Conservation (phyloP, 1,140 invertebrate species). For the Tigriopus japonicus region DNA sequence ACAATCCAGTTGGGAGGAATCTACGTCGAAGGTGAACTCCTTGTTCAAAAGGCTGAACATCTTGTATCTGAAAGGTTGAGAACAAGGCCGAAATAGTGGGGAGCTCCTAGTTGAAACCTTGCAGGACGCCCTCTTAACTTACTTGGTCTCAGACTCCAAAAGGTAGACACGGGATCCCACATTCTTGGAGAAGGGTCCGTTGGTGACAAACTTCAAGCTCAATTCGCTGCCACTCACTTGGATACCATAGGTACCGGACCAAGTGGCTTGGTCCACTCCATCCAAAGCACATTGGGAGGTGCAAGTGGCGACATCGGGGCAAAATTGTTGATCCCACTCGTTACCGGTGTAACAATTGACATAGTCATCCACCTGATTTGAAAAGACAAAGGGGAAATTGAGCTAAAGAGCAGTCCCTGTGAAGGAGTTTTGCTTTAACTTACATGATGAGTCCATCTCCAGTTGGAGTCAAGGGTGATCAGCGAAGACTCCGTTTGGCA, state of each 20-base stretch:
- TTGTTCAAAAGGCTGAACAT: conserved; percentile 19
- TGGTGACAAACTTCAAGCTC: conserved; percentile 16
- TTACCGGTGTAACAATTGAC: conserved; percentile 19
- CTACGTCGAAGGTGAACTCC: conserved; percentile 19
- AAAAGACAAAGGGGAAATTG: too few species aligned
- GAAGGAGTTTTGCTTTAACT: background rate
- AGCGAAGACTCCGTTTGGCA: conserved; percentile 8
- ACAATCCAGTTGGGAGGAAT: conserved; percentile 16
- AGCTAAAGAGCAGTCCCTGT: too few species aligned
- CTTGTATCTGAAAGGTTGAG: conserved; percentile 10
- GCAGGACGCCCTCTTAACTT: too few species aligned
- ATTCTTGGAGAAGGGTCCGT: conserved; percentile 18
- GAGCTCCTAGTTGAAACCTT: too few species aligned
- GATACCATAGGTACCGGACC: conserved; percentile 18
- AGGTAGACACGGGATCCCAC: conserved; percentile 19
- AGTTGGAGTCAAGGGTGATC: conserved; percentile 17
- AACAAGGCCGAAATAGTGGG: background rate
- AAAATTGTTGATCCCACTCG: conserved; percentile 16
- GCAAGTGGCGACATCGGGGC: conserved; percentile 18
- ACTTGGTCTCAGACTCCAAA: conserved; percentile 15
- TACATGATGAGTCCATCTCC: conserved; percentile 18
- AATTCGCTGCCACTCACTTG: conserved; percentile 12
- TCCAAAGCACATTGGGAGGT: conserved; percentile 19
- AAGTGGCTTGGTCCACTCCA: conserved; percentile 16
- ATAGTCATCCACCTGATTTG: conserved; percentile 7